Evolutionary conservation across 2,113 vertebrate species (phyloP).

Genomic region (Todiramphus saurophagus): DNA sequence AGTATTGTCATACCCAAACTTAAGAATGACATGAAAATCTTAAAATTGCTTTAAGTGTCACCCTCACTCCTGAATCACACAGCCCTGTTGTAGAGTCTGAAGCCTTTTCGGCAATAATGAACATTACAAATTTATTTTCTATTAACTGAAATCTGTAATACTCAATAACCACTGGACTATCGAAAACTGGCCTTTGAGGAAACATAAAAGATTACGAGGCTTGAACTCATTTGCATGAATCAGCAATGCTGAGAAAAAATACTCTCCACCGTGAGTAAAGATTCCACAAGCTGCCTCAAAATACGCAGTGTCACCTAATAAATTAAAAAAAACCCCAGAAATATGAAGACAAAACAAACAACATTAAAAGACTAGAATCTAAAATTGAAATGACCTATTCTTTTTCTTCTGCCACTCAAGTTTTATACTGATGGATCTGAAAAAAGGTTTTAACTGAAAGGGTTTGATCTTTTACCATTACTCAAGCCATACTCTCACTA

Average conservation of each 20-base stretch:
- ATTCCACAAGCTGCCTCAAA: slow-evolving; percentile 51
- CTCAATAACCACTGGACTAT: neutral
- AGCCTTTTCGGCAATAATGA: neutral
- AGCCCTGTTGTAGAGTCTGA: neutral
- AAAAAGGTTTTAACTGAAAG: neutral
- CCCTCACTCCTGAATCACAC: neutral
- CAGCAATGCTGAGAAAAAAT: neutral
- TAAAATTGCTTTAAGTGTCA: neutral
- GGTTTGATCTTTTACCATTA: neutral
- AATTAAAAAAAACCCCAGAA: slow-evolving; percentile 58
- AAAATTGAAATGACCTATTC: neutral
- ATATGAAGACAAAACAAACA: slow-evolving; percentile 46
- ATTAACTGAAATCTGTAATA: neutral
- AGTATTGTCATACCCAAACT: neutral
- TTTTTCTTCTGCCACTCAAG: neutral
- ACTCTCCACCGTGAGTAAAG: neutral
- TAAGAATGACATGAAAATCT: neutral
- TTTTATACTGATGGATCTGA: neutral
- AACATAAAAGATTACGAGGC: neutral
- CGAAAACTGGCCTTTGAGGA: neutral
- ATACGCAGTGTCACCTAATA: neutral
- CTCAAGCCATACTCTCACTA: neutral
- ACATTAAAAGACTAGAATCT: neutral
- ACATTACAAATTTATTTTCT: neutral
- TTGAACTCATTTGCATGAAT: neutral